A percentile compares a stretch with the other conserved stretches of the same genome.
Conservation (phyloP, 2,113 vertebrate species). For the Misgurnus mizolepis region DNA sequence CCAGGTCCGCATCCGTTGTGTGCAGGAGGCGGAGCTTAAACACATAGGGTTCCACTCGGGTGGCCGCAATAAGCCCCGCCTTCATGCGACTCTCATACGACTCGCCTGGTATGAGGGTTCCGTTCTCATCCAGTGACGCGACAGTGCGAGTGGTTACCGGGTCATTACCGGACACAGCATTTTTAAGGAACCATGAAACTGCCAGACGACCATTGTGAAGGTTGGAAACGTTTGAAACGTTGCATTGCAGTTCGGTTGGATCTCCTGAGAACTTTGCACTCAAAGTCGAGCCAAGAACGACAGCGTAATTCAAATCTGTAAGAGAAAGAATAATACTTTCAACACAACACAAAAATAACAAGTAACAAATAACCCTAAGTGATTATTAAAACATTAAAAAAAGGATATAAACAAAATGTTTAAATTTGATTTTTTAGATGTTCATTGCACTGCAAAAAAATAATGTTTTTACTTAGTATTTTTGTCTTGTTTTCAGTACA, state of each 20-base stretch:
- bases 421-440: neutral
- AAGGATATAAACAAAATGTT: too few species aligned
- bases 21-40: conserved; percentile 88
- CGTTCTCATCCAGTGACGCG: conserved; percentile 79
- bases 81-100: conserved; percentile 74
- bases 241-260: conserved; percentile 83
- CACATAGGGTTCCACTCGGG: conserved; percentile 69
- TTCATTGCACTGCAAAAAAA: conserved; percentile 3
- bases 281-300: conserved; percentile 74
- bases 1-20: conserved; percentile 83
- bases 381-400: too few species aligned
- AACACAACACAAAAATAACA: too few species aligned
- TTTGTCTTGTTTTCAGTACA: too few species aligned
- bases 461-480: too few species aligned
- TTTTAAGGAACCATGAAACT: conserved; percentile 83
- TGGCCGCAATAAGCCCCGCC: conserved; percentile 79
- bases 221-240: conserved; percentile 71
- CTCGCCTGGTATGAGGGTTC: conserved; percentile 74
- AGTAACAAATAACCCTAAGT: too few species aligned
- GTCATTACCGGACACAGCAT: conserved; percentile 48
- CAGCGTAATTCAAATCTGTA: conserved; percentile 63
- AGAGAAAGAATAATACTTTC: neutral
- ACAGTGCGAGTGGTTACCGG: conserved; percentile 63
- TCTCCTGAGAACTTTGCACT: conserved; percentile 79
- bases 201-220: conserved; percentile 68